Evolutionary conservation across 2,888 invertebrate genomes (phyloP), one percentile per base, ranked within the genome.

Genomic region (Pseudococcus jackbeardsleyi): DNA sequence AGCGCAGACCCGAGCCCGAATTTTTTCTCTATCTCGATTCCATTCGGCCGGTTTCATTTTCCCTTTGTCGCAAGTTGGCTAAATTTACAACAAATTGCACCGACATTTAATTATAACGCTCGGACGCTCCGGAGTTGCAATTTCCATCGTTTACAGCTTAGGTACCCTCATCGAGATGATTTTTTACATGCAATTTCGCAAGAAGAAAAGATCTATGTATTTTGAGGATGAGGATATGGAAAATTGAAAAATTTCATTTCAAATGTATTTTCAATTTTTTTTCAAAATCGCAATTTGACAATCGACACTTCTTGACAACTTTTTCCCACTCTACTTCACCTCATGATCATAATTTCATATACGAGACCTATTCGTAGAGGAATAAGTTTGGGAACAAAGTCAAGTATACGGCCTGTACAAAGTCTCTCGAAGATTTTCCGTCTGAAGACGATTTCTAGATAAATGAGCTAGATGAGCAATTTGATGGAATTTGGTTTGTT

Each of bases 371-470:
- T n/a, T 68, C 68, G 15, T 8, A 12, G 26, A 68, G 4, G 26
- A 68, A 11, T 26, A 8, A 9, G 68, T 0, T 12, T 26, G 7
- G 26, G 0, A 5, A 68, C 26, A 9, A 42, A 87, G 87, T 87
- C 87, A 87, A 22, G 87, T 87, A 72, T 90, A 90, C 17, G 90
- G 90, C 84, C 90, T 89, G 82, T 90, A 90, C n/a, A 90, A 79
- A 0, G 90, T 79, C 39, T 90, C 89, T 12, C 84, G 39, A 15
- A 84, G 64, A 68, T 82, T 64, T 26, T 85, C 85, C 19, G 19
- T 82, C 39, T 88, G 88, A 22, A 84, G 50, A 19, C 89, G 86
- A 22, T 59, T 46, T 15, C 86, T 42, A 0, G 89, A 64, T 42
- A 85, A 86, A 64, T 89, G 89, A 48, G 89, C 89, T 39, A 89